Percentiles rank a stretch among this genome's conserved stretches.
These are phyloP conservation scores for Varroa destructor DNA, from an alignment of 1,140 invertebrate species.

Conservation along the genomic window DNA sequence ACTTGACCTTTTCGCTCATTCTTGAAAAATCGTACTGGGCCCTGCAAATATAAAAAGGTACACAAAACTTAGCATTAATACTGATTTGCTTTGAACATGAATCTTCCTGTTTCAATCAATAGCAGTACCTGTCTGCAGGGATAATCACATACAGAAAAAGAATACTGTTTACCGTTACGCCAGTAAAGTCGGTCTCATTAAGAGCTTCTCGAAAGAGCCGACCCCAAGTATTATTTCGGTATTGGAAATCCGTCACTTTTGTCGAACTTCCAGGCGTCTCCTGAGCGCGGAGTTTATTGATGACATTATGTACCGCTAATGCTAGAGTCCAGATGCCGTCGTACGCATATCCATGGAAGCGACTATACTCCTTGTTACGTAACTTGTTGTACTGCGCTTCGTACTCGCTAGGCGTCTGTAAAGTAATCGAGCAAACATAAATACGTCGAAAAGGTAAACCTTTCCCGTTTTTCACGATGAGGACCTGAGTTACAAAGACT, in stretches of 20 bases:
- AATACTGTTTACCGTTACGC: conserved; percentile 62
- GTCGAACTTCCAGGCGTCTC: conserved; percentile 26
- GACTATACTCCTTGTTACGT: conserved; percentile 66
- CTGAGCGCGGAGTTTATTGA: conserved; percentile 47
- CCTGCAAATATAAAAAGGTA: conserved; percentile 48
- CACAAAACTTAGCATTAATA: conserved; percentile 27
- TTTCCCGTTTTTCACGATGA: too few relatives aligned
- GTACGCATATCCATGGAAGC: conserved; percentile 92
- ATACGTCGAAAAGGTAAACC: neutral
- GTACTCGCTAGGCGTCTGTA: conserved; percentile 75
- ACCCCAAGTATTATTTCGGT: conserved; percentile 74
- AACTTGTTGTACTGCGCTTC: conserved; percentile 63
- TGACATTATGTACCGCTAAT: conserved; percentile 71
- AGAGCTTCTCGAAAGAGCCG: conserved; percentile 69
- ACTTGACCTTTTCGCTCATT: conserved; percentile 90
- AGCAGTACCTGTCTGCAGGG: conserved; percentile 21
- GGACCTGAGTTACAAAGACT: too few relatives aligned
- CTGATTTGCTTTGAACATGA: neutral
- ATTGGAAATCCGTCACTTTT: conserved; percentile 57
- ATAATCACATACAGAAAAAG: conserved; percentile 30
- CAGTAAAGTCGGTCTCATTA: conserved; percentile 76
- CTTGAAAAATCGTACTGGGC: conserved; percentile 81
- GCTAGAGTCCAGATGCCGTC: conserved; percentile 94
- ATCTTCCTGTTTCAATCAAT: too few relatives aligned
- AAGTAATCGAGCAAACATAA: conserved; percentile 29